Percentiles rank a stretch among this genome's conserved stretches.
Evolutionary conservation across 2,797 vertebrate genomes (phyloP).

Genomic region (Orestias chungarensis): DNA sequence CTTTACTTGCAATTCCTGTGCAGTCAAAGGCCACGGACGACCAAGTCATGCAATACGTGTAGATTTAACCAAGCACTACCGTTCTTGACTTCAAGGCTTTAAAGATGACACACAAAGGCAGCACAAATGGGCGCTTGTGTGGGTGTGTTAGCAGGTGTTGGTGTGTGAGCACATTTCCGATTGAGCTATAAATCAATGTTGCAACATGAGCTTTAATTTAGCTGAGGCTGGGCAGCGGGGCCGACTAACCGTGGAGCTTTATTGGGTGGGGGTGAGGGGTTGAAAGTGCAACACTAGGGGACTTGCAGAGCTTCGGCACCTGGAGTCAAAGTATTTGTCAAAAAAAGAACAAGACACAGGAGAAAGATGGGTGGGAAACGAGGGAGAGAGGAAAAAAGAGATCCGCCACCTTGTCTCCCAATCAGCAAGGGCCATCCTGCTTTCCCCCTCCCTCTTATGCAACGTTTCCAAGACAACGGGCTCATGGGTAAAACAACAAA

Average conservation of each 20-base stretch:
- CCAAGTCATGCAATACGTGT: constrained; percentile 50
- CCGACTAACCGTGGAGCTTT: constrained; percentile 22
- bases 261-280: constrained; percentile 35
- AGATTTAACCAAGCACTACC: constrained; percentile 47
- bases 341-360: constrained; percentile 33
- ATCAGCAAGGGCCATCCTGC: constrained; percentile 81
- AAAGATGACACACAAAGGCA: constrained; percentile 39
- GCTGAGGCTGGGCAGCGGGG: constrained; percentile 32
- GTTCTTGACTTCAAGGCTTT: constrained; percentile 53
- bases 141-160: constrained; percentile 15
- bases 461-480: constrained; percentile 84
- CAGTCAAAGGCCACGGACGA: constrained; percentile 45
- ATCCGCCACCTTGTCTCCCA: constrained; percentile 80
- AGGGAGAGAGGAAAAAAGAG: constrained; percentile 43
- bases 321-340: constrained; percentile 22
- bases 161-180: constrained; percentile 45
- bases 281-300: constrained; percentile 53
- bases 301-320: constrained; percentile 50
- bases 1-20: constrained; percentile 35
- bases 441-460: constrained; percentile 81
- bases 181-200: constrained; percentile 62
- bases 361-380: constrained; percentile 18
- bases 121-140: constrained; percentile 14
- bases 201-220: constrained; percentile 44
- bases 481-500: constrained; percentile 82